These are phyloP conservation scores for Eurosta solidaginis DNA, from an alignment of 1,140 invertebrate species.

Conservation along the genomic window DNA sequence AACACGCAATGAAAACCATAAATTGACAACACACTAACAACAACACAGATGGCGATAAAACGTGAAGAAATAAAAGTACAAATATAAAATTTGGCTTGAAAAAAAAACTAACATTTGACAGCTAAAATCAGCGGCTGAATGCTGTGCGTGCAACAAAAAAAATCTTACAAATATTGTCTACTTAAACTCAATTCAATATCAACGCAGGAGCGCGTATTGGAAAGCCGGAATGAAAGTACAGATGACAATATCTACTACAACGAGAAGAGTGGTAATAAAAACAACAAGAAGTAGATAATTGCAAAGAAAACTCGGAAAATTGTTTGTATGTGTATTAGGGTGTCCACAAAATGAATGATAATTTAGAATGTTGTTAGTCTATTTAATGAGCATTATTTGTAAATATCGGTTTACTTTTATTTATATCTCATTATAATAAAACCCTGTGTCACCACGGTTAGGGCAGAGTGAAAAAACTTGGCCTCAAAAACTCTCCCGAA, in stretches of 20 bases:
- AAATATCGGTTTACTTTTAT: no score
- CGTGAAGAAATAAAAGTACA: neutral
- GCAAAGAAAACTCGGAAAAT: no score
- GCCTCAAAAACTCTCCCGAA: no score
- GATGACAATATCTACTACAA: no score
- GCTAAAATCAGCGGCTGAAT: neutral
- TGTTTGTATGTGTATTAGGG: no score
- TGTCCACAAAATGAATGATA: no score
- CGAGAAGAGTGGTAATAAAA: neutral
- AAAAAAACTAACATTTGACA: neutral
- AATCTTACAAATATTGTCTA: constrained; percentile 29
- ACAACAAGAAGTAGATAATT: no score
- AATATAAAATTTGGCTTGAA: neutral
- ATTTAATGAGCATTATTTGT: no score
- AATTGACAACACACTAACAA: neutral
- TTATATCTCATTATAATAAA: no score
- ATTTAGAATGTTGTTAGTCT: no score
- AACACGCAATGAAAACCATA: neutral
- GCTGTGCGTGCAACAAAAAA: neutral
- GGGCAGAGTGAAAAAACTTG: no score
- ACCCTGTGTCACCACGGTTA: no score
- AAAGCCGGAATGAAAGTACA: neutral
- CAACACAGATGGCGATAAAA: neutral
- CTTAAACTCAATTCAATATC: constrained; percentile 11
- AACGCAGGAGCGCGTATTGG: neutral